Evolutionary conservation across 2,797 vertebrate species (phyloP).

Genomic region (Cryptoblepharus egeriae): DNA sequence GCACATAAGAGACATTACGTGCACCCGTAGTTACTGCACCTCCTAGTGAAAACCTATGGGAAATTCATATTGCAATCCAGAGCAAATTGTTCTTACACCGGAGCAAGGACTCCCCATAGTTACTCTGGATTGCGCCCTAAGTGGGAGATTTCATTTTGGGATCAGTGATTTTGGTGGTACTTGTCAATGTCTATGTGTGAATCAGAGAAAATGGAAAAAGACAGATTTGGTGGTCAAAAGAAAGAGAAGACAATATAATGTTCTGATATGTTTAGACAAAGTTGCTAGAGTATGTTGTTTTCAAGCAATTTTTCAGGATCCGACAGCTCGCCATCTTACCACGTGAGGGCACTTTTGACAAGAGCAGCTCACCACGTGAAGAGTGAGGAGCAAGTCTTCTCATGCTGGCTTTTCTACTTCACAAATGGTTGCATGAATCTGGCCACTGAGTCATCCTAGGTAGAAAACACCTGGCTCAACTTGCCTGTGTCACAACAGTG

Average conservation of each 20-base stretch:
- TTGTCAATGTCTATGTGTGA: background rate
- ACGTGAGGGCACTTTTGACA: background rate
- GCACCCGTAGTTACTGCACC: too few species aligned
- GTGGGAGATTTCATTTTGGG: too few species aligned
- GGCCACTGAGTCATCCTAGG: background rate
- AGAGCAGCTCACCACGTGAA: background rate
- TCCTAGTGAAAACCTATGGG: too few species aligned
- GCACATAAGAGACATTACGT: too few species aligned
- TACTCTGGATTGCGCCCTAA: too few species aligned
- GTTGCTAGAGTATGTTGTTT: background rate
- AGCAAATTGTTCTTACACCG: too few species aligned
- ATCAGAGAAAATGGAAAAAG: background rate
- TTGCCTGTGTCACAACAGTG: background rate
- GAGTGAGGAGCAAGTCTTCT: background rate
- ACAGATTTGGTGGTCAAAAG: background rate
- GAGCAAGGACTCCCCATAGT: too few species aligned
- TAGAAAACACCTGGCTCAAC: background rate
- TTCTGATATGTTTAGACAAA: background rate
- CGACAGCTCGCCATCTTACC: background rate
- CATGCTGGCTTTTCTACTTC: background rate
- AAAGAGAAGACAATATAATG: too few species aligned
- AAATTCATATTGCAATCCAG: too few species aligned
- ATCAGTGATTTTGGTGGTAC: too few species aligned
- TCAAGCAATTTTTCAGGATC: background rate
- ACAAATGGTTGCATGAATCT: background rate